A percentile compares a stretch with the other conserved stretches of the same genome.
Conservation (phyloP, 2,113 vertebrate genomes). For the Ariopsis seemanni region DNA sequence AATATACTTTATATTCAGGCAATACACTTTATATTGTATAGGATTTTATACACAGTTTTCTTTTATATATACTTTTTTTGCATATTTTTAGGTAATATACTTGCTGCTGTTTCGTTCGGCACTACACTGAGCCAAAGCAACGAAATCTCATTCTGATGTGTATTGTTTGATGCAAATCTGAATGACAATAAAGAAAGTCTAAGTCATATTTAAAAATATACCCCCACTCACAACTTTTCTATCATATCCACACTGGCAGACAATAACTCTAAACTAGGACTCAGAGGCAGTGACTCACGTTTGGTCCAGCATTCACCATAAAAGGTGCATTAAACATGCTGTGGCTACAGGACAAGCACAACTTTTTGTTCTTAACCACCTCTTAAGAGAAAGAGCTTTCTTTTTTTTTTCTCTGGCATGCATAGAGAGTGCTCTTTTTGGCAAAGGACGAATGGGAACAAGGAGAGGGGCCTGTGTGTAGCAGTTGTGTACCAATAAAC, state of each 20-base stretch:
- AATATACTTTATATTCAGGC: too few relatives aligned
- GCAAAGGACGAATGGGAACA: constrained; percentile 44
- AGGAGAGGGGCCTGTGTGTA: constrained; percentile 48
- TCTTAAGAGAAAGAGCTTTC: constrained; percentile 59
- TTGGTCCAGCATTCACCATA: background rate
- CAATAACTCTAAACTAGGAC: background rate
- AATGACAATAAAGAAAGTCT: too few relatives aligned
- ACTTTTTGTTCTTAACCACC: constrained; percentile 66
- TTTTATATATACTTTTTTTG: too few relatives aligned
- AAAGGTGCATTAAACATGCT: constrained; percentile 14
- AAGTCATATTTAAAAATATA: background rate
- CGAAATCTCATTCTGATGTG: too few relatives aligned
- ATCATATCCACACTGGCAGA: background rate
- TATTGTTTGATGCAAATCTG: too few relatives aligned
- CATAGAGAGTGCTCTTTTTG: constrained; percentile 26
- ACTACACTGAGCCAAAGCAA: too few relatives aligned
- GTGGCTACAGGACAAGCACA: constrained; percentile 17
- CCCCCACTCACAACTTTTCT: background rate
- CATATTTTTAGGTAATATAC: too few relatives aligned
- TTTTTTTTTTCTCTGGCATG: constrained; percentile 27
- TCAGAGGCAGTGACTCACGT: background rate
- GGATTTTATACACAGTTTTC: too few relatives aligned
- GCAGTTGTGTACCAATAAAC: constrained; percentile 67
- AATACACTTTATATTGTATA: too few relatives aligned
- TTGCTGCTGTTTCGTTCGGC: too few relatives aligned